A percentile compares a stretch with the other conserved stretches of the same genome.
phyloP scores from a whole-genome alignment of 2,888 invertebrate genomes.

The Philhelius pedissequus region DNA sequence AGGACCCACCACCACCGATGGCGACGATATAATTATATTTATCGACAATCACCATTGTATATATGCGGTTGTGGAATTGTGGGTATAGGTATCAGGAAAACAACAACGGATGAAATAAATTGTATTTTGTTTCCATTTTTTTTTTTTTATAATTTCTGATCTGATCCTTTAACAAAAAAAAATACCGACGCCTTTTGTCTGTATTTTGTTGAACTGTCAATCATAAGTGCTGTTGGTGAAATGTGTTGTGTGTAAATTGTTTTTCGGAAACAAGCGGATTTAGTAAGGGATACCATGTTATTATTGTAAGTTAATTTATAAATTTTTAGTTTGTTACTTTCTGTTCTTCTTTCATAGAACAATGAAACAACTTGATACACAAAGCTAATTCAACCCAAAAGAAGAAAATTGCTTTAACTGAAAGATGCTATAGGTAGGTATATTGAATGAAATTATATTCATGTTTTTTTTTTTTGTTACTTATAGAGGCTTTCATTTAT shows the following conservation, averaged over 20 bases:
- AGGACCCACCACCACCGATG: slow-evolving; percentile 47
- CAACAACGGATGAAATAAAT: slow-evolving; percentile 44
- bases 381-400: no score
- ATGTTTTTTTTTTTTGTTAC: no score
- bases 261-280: slow-evolving; percentile 10
- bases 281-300: slow-evolving; percentile 58
- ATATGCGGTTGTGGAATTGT: slow-evolving; percentile 35
- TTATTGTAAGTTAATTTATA: slow-evolving; percentile 50
- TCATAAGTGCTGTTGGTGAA: slow-evolving; percentile 46
- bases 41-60: slow-evolving; percentile 51
- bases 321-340: not conserved
- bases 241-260: slow-evolving; percentile 20
- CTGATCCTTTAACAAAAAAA: slow-evolving; percentile 19
- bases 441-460: no score
- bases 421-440: no score
- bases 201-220: slow-evolving; percentile 58
- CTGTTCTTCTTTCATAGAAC: not conserved
- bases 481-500: no score
- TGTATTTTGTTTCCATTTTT: slow-evolving; percentile 27
- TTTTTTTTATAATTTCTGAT: slow-evolving; percentile 14
- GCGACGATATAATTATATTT: slow-evolving; percentile 63
- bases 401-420: no score
- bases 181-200: not conserved
- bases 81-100: slow-evolving; percentile 8
- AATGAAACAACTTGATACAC: no score